Evolutionary conservation across 2,113 vertebrate species (phyloP).

Genomic region (Aphelocoma coerulescens): DNA sequence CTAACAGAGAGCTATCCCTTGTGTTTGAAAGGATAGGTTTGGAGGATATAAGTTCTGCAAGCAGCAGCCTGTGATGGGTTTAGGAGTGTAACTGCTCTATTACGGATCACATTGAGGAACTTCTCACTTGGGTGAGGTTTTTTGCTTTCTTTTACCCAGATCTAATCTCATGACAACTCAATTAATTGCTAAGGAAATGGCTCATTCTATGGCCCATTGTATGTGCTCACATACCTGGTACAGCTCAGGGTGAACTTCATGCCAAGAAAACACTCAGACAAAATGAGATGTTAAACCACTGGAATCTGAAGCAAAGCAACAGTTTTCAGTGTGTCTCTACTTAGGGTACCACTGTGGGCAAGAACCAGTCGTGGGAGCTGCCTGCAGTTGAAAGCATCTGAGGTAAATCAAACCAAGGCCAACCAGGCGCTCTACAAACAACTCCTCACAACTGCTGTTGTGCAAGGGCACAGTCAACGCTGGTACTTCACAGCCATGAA

Average conservation of each 20-base stretch:
- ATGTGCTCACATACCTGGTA: not conserved
- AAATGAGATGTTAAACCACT: not conserved
- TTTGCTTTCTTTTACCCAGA: not conserved
- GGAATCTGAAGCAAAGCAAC: not conserved
- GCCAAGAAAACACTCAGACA: not conserved
- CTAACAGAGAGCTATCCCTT: not conserved
- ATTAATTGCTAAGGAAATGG: not conserved
- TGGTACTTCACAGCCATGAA: not conserved
- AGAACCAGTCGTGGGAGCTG: not conserved
- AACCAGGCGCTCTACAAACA: not conserved
- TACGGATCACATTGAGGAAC: not conserved
- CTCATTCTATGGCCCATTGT: not conserved
- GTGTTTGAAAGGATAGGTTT: not conserved
- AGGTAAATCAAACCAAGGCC: not conserved
- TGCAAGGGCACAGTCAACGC: not conserved
- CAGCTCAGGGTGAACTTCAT: not conserved
- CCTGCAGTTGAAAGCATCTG: not conserved
- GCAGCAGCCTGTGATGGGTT: not conserved
- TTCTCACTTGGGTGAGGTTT: not conserved
- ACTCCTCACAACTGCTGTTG: not conserved
- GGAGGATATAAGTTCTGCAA: not conserved
- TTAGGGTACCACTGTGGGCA: not conserved
- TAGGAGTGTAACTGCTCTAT: not conserved
- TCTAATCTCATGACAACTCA: not conserved
- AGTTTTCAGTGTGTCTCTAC: not conserved